These are phyloP conservation scores for Centropus bengalensis DNA, from an alignment of 2,113 vertebrate species.

Conservation along the genomic window DNA sequence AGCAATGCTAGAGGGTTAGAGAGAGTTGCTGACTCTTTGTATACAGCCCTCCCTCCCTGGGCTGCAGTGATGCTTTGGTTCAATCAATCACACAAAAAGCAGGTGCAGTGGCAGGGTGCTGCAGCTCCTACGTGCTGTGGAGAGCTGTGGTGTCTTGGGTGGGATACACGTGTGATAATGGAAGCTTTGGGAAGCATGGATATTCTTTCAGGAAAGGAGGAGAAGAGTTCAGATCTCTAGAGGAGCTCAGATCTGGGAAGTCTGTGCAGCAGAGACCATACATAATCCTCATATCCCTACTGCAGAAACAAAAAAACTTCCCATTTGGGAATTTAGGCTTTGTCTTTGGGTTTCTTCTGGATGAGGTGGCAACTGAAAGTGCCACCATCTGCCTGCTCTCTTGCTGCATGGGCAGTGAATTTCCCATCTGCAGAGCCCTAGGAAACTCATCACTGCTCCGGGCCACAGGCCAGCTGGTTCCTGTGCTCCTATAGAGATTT, in stretches of 20 bases:
- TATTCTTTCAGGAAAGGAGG: not conserved
- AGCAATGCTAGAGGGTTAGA: not conserved
- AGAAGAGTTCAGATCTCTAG: not conserved
- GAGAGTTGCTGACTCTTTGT: not conserved
- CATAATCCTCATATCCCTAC: not conserved
- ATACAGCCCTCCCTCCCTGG: rapidly evolving
- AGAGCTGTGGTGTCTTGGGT: not conserved
- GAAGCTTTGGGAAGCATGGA: not conserved
- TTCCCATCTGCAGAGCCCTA: not conserved
- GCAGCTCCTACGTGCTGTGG: not conserved
- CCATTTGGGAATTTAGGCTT: not conserved
- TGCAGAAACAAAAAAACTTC: not conserved
- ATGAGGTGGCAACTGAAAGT: not conserved
- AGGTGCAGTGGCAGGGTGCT: not conserved
- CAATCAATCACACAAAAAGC: not conserved
- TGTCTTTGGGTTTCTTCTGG: not conserved
- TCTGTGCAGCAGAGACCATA: not conserved
- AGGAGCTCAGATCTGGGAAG: not conserved
- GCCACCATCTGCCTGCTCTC: not conserved
- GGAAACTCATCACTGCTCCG: not conserved
- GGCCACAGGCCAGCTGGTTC: not conserved
- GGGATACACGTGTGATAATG: not conserved
- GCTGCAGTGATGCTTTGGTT: not conserved
- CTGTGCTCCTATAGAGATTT: not conserved
- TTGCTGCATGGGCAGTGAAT: rapidly evolving